A percentile compares a stretch with the other conserved stretches of the same genome.
Evolutionary conservation across 2,113 vertebrate genomes (phyloP).

Genomic region (Marmota flaviventris): DNA sequence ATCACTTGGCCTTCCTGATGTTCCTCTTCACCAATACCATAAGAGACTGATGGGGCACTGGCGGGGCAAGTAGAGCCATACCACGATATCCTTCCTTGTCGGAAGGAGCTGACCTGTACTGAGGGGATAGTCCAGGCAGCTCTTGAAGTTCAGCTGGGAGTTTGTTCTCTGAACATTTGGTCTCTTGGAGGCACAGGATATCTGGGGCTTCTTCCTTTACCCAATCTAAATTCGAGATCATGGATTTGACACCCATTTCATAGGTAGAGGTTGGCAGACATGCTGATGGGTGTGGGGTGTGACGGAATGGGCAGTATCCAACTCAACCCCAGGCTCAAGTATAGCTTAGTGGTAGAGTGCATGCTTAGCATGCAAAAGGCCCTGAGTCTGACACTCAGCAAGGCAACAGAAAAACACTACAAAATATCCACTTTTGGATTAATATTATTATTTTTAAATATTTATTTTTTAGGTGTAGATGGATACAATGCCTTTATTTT

Average conservation of each 20-base stretch:
- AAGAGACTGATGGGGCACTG: conserved; percentile 92
- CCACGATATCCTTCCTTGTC: conserved; percentile 95
- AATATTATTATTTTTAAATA: no score
- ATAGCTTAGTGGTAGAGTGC: neutral
- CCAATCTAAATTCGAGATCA: conserved; percentile 83
- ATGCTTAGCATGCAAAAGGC: no score
- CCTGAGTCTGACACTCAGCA: neutral
- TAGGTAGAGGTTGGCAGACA: neutral
- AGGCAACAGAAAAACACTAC: neutral
- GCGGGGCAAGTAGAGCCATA: conserved; percentile 93
- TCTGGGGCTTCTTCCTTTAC: conserved; percentile 93
- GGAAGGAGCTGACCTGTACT: conserved; percentile 93
- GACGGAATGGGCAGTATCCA: neutral
- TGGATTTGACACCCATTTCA: neutral
- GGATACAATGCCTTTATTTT: no score
- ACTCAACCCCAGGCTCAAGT: neutral
- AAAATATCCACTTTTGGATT: neutral
- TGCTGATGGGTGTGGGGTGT: neutral
- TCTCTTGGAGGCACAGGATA: conserved; percentile 95
- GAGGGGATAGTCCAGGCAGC: conserved; percentile 92
- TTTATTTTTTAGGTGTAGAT: no score
- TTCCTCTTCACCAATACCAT: conserved; percentile 95
- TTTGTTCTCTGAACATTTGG: conserved; percentile 92
- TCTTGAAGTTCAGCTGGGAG: conserved; percentile 92
- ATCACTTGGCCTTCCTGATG: conserved; percentile 95